Base-by-base conservation (phyloP, 2,888 invertebrate species). In the Clanis bilineata region DNA sequence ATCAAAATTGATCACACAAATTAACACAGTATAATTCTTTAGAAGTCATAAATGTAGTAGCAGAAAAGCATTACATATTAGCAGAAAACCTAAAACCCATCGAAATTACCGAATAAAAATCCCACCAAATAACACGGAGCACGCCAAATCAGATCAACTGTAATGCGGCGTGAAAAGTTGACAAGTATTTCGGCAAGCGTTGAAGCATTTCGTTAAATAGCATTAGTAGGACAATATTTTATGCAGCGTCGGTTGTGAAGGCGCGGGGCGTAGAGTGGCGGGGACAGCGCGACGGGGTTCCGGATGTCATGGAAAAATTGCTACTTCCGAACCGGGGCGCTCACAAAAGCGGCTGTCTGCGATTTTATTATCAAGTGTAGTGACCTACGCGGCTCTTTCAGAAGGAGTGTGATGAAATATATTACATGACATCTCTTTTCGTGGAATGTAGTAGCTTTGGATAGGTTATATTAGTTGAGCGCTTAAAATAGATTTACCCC, bases 221-320 rank as follows among this genome's bases (percentile, higher is more conserved):
- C 73, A 76, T 80, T 80, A 80, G 72, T 67, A 65, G 68, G 71
- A 76, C 72, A 75, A 82, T 81, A 80, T 80, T 79, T 81, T 79
- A 82, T 79, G 79, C 79, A 81, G 78, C 66, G 73, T 69, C 67
- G 68, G 64, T 64, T 51, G 63, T 63, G 58, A 61, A 62, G 55
- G 64, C 61, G 59, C 36, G 62, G 65, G 67, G 64, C 65, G 63
- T 56, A 64, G 79, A 74, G 74, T 81, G 81, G 76, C 76, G 71
- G 77, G 84, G 83, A 86, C 84, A 76, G 80, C 80, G 72, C 83
- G 71, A 79, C 84, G 77, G 88, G 85, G 79, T 77, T 70, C 85
- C 86, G 86, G 87, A 86, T 86, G 86, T 85, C 85, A 83, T 74
- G 85, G 86, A 87, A 88, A 88, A 88, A 88, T 88, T 87, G 87